phyloP scores from a whole-genome alignment of 2,797 vertebrate species.

The Sebastiscus albofasciatus region DNA sequence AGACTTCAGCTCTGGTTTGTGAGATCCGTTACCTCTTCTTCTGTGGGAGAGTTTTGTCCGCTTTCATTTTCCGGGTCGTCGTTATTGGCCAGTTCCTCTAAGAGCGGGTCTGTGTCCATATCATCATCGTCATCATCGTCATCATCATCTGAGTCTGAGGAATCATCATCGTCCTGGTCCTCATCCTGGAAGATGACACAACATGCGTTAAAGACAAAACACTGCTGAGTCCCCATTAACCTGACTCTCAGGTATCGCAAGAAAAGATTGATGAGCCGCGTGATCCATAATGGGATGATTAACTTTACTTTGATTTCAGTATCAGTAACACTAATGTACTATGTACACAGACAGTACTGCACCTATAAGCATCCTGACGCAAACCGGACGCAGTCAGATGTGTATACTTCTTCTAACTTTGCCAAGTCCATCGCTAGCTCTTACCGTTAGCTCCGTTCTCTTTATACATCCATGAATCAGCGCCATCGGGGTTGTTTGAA shows the following conservation, averaged over 20 bases:
- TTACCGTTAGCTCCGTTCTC: no score
- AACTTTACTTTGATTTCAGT: no score
- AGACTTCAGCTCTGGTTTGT: neutral
- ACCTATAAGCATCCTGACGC: no score
- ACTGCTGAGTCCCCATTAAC: neutral
- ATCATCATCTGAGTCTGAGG: slow-evolving; percentile 65
- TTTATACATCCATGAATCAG: no score
- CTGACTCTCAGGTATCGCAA: no score
- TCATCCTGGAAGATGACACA: slow-evolving; percentile 79
- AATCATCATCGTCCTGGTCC: slow-evolving; percentile 82
- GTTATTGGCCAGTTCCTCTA: slow-evolving; percentile 87
- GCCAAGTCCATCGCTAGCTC: no score
- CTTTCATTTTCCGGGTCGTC: slow-evolving; percentile 87
- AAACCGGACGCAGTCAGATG: no score
- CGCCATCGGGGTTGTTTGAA: no score
- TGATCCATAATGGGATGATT: no score
- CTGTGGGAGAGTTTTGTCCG: slow-evolving; percentile 85
- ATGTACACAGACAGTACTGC: no score
- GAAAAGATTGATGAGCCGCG: neutral
- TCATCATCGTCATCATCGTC: slow-evolving; percentile 91
- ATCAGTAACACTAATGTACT: no score
- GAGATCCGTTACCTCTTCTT: slow-evolving; percentile 80
- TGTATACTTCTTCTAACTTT: no score
- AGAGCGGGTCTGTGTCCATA: slow-evolving; percentile 89
- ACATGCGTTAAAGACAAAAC: neutral